Percentiles rank a stretch among this genome's conserved stretches.
These are phyloP conservation scores for Chunga burmeisteri DNA, from an alignment of 2,113 vertebrate species.

Conservation along the genomic window DNA sequence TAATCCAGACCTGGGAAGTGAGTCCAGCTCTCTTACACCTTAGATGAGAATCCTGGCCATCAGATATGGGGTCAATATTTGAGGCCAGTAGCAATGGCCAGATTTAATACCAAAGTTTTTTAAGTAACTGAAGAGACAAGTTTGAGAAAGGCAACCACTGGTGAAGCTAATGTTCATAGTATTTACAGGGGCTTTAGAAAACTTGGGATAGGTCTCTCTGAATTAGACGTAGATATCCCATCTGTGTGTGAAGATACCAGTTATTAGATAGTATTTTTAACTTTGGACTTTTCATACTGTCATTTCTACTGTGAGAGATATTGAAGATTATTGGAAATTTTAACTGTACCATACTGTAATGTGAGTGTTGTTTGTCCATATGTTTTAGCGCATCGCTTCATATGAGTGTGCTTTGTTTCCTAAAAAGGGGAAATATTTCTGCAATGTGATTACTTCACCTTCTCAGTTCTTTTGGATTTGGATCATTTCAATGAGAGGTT, in stretches of 20 bases:
- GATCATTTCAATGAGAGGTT: not conserved
- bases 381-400: not conserved
- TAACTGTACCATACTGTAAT: not conserved
- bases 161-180: not conserved
- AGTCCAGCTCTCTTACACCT: not conserved
- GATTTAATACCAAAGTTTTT: not conserved
- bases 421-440: not conserved
- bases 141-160: not conserved
- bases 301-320: not conserved
- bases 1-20: not conserved
- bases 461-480: not conserved
- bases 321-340: not conserved
- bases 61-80: not conserved
- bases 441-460: not conserved
- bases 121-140: not conserved
- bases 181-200: not conserved
- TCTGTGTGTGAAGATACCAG: fast-evolving
- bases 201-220: not conserved
- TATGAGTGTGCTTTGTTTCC: not conserved
- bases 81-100: not conserved
- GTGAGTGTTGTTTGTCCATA: not conserved
- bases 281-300: not conserved
- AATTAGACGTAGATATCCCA: not conserved
- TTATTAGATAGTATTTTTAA: not conserved
- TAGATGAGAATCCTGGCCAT: not conserved